These are phyloP conservation scores for Lasioglossum oenotherae DNA, from an alignment of 2,888 invertebrate genomes.

Conservation along the genomic window DNA sequence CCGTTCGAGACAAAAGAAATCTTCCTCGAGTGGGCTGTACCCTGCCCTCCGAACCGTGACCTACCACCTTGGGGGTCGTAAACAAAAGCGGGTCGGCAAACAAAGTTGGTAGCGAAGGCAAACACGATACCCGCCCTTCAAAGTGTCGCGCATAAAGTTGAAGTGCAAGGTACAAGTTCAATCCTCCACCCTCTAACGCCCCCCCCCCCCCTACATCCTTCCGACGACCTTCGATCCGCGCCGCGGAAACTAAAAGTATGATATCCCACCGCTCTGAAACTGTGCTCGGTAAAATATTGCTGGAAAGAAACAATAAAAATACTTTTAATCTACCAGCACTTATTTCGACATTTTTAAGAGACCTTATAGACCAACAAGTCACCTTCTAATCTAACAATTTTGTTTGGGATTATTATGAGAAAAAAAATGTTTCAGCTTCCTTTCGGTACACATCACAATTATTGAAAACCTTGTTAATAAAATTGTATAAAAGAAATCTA, in stretches of 20 bases:
- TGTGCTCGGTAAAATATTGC: neutral
- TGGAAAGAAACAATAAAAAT: neutral
- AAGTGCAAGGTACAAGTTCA: constrained; percentile 72
- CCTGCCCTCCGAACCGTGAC: constrained; percentile 62
- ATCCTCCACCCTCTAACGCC: neutral
- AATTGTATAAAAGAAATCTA: too few species aligned
- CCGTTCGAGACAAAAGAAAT: constrained; percentile 57
- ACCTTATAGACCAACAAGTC: neutral
- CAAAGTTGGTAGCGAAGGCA: constrained; percentile 73
- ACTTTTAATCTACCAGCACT: neutral
- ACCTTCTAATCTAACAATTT: neutral
- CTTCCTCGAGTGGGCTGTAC: constrained; percentile 59
- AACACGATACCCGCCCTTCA: constrained; percentile 71
- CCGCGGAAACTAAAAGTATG: neutral
- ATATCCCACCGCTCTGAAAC: neutral
- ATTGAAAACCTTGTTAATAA: too few species aligned
- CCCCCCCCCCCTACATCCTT: neutral
- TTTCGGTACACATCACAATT: neutral
- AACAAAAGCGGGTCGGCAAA: constrained; percentile 67
- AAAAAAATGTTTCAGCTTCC: neutral
- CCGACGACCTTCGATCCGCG: neutral
- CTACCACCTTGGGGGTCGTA: constrained; percentile 63
- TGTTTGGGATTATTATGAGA: neutral
- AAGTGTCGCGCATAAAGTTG: constrained; percentile 64
- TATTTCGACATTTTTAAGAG: neutral